Evolutionary conservation across 2,113 vertebrate species (phyloP).

Genomic region (Sardina pilchardus): DNA sequence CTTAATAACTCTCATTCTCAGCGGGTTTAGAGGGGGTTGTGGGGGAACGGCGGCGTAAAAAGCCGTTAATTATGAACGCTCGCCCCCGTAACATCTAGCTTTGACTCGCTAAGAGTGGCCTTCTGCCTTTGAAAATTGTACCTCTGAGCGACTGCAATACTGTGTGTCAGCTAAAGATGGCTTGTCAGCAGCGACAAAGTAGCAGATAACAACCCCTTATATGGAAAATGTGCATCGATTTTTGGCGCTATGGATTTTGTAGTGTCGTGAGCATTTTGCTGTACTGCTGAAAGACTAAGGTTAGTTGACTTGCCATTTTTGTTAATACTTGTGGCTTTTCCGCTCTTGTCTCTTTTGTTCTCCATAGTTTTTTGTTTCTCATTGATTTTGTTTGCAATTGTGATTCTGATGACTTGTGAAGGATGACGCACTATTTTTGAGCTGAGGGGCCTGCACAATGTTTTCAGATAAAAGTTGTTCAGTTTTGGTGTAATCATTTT

Average conservation of each 20-base stretch:
- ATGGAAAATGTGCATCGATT: not conserved
- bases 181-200: not conserved
- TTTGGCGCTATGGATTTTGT: not conserved
- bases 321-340: not conserved
- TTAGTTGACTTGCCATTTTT: not conserved
- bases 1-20: not conserved
- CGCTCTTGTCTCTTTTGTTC: not conserved
- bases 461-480: too few relatives aligned
- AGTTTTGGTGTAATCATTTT: too few relatives aligned
- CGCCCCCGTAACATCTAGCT: not conserved
- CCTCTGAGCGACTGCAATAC: not conserved
- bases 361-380: not conserved
- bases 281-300: not conserved
- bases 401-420: too few relatives aligned
- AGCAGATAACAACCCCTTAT: not conserved
- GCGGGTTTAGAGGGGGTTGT: not conserved
- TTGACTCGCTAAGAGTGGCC: not conserved
- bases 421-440: too few relatives aligned
- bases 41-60: not conserved
- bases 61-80: not conserved
- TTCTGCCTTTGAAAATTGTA: not conserved
- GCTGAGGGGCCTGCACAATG: too few relatives aligned
- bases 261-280: not conserved
- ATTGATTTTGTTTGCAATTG: too few relatives aligned
- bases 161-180: not conserved